A percentile compares a stretch with the other conserved stretches of the same genome.
Evolutionary conservation across 1,140 invertebrate genomes (phyloP).

Genomic region (Planococcus citri): DNA sequence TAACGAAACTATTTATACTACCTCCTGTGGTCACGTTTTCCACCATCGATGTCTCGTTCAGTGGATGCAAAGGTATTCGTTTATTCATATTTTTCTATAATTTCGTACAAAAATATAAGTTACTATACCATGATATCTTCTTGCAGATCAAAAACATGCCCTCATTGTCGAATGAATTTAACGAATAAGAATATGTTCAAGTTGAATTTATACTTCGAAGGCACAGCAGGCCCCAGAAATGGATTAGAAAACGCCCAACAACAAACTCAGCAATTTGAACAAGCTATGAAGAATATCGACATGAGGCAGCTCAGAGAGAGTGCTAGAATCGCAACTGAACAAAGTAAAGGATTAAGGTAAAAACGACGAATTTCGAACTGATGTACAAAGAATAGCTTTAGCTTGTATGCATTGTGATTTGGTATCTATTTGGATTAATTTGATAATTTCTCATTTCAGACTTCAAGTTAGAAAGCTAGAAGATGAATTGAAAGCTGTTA

Average conservation of each 20-base stretch:
- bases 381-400: no score
- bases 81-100: not conserved
- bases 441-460: no score
- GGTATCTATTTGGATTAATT: no score
- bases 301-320: not conserved
- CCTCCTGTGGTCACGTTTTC: conserved; percentile 55
- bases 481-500: no score
- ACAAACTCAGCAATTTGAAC: not conserved
- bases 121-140: no score
- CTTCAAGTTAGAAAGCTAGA: no score
- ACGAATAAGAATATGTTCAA: conserved; percentile 43
- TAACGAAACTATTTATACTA: conserved; percentile 41
- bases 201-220: conserved; percentile 45
- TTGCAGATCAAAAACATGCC: conserved; percentile 46
- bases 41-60: conserved; percentile 48
- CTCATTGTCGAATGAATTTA: conserved; percentile 51
- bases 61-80: conserved; percentile 50
- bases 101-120: not conserved
- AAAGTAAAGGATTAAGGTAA: not conserved
- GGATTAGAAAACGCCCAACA: conserved; percentile 17
- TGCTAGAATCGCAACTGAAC: not conserved
- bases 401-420: no score
- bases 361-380: no score
- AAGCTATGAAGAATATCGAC: not conserved
- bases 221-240: not conserved